Evolutionary conservation across 2,888 invertebrate species (phyloP), one percentile per base, ranked within the genome.

Genomic region (Melolontha melolontha): DNA sequence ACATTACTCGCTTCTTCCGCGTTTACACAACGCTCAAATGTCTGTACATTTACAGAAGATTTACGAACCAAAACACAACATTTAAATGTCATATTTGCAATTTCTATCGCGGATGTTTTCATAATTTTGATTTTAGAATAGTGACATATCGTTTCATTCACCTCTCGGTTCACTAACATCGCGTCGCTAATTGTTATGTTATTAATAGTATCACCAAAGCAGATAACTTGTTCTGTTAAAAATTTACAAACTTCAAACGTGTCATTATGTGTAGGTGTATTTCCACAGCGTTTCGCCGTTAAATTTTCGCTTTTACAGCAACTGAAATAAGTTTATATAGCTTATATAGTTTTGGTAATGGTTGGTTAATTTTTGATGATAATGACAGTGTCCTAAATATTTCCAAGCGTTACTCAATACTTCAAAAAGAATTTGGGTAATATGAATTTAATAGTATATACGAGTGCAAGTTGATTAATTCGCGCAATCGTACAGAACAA

Each of bases 101-200:
- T 62, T 40, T 40, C 47, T 47, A 29, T 47, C 29, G 59, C 59
- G 59, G 59, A 62, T 62, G 59, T 62, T 62, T 62, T 62, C 59
- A 62, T 42, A 62, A 62, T 62, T 62, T 62, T 62, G 59, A 62
- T 62, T 62, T 62, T 62, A 62, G 59, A 62, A 62, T 62, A 62
- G 59, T 62, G 59, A 62, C 59, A 62, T 62, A 62, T 62, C 47
- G 59, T 62, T 62, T 47, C 59, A 62, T 62, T 62, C 59, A 62
- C 59, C 59, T 62, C 47, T 10, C 47, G 17, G 59, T 62, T 62
- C 59, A 47, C 16, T 62, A 62, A 62, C 59, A 62, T 44, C 39
- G 40, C n/a, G 5, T 39, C 22, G 5, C 54, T 54, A 54, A 54
- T 54, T 54, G 40, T 40, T 54, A 54, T 11, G 2, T 34, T 54